Base-by-base conservation (phyloP, 1,140 invertebrate species). In the Heliconius eleuchia region DNA sequence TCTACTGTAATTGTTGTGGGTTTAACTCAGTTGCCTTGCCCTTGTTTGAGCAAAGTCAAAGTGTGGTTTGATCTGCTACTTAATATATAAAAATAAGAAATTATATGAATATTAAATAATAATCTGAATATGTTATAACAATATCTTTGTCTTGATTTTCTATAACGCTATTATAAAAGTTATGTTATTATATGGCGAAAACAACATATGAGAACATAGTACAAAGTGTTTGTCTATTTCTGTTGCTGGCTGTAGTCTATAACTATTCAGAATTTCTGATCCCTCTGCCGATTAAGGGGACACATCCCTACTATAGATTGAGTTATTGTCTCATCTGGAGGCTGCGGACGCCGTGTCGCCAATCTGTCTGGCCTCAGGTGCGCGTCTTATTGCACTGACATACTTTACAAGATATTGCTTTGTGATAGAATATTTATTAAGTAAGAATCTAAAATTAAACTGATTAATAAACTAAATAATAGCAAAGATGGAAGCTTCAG, bases 301-400 rank as follows among this genome's bases (percentile, higher is more conserved):
- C 78, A 71, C 73, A 77, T 77, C 75, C 66, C 50, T 74, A 66
- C 60, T 50, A 39, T 70, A 83, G 82, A 90, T 91, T 90, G 89
- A 89, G 83, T 89, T 88, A 90, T 87, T 85, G 84, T 86, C 88
- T 85, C 88, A 87, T 87, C 85, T 85, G 82, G 84, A 76, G 81
- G 57, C 75, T 79, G 78, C 78, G 74, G 82, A 72, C 79, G 83
- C 82, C 75, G 77, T 80, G 84, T 83, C 83, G 81, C 82, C 86
- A 84, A 85, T 80, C 75, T 81, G 83, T 82, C 85, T 84, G 73
- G 82, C 55, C 80, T 76, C 84, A 84, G 88, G 84, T 85, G 83
- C 83, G 78, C 77, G 55, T 73, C 72, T 82, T 82, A 83, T 84
- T 86, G 82, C 81, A 84, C 70, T 77, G 71, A 80, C 73, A 72